phyloP scores from a whole-genome alignment of 2,797 vertebrate genomes.

The Sciaenops ocellatus region DNA sequence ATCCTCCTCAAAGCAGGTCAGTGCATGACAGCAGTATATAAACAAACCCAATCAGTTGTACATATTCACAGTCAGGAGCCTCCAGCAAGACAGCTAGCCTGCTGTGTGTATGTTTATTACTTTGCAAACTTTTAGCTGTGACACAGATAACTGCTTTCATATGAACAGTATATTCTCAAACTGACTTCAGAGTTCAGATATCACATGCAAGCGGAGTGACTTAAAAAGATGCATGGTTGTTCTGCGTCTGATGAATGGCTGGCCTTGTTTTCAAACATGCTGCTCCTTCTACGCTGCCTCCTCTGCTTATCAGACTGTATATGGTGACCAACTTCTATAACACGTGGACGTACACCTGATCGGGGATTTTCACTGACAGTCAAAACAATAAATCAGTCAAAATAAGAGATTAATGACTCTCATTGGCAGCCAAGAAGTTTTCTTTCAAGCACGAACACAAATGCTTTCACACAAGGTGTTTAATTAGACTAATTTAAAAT shows the following conservation, averaged over 20 bases:
- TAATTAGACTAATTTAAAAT: constrained; percentile 12
- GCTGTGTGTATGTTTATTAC: constrained; percentile 29
- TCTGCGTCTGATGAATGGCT: constrained; percentile 34
- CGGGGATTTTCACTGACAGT: neutral
- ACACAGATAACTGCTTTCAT: constrained; percentile 38
- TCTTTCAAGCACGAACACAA: neutral
- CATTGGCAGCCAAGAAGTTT: neutral
- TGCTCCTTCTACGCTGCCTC: constrained; percentile 22
- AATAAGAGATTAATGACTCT: neutral
- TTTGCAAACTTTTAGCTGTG: neutral
- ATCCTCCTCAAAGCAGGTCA: constrained; percentile 96
- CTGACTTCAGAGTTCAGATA: constrained; percentile 25
- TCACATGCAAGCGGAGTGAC: constrained; percentile 56
- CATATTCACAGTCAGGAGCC: neutral
- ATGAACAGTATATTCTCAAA: constrained; percentile 19
- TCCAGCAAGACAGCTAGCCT: constrained; percentile 2
- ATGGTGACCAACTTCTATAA: too few relatives aligned
- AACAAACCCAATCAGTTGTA: neutral
- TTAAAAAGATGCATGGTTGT: constrained; percentile 13
- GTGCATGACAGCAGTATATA: constrained; percentile 43
- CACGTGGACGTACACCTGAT: too few relatives aligned
- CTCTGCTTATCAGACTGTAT: neutral
- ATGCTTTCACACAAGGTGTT: neutral
- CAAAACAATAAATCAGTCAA: neutral
- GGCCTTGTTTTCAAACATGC: constrained; percentile 43